These are phyloP conservation scores for Caenorhabditis sp. DNA, from an alignment of 2,888 invertebrate species.

Conservation along the genomic window DNA sequence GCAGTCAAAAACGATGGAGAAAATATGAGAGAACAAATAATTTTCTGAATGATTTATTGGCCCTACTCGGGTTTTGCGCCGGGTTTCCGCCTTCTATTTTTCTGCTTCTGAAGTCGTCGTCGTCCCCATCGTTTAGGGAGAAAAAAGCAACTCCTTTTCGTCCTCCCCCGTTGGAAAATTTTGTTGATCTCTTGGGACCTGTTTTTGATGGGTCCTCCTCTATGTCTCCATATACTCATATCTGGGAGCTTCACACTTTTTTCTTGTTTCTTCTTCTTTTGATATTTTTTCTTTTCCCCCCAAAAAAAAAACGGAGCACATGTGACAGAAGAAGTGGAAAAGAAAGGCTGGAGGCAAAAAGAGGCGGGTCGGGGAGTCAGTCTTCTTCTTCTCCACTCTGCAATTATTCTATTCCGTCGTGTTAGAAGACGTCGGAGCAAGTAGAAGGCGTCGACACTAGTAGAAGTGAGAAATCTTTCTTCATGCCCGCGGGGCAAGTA, in stretches of 20 bases:
- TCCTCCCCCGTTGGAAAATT: conserved; percentile 1
- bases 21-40: conserved; percentile 5
- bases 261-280: conserved; percentile 14
- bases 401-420: conserved; percentile 43
- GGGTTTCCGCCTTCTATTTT: conserved; percentile 35
- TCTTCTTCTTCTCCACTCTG: conserved; percentile 31
- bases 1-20: too few species aligned
- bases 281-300: conserved; percentile 20
- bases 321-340: conserved; percentile 29
- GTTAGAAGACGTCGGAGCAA: conserved; percentile 9
- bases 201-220: conserved; percentile 34
- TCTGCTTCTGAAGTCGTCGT: conserved; percentile 8
- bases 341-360: conserved; percentile 16
- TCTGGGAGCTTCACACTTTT: conserved; percentile 6
- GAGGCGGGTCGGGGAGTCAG: background rate
- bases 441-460: conserved; percentile 4
- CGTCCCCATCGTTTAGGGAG: background rate
- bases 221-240: background rate
- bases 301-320: conserved; percentile 8
- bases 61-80: conserved; percentile 7
- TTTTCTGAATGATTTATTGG: conserved; percentile 49
- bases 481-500: conserved; percentile 32
- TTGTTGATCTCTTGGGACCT: conserved; percentile 36
- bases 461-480: conserved; percentile 38
- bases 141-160: conserved; percentile 24